Evolutionary conservation across 2,888 invertebrate genomes (phyloP).

Genomic region (Cosmia trapezina): DNA sequence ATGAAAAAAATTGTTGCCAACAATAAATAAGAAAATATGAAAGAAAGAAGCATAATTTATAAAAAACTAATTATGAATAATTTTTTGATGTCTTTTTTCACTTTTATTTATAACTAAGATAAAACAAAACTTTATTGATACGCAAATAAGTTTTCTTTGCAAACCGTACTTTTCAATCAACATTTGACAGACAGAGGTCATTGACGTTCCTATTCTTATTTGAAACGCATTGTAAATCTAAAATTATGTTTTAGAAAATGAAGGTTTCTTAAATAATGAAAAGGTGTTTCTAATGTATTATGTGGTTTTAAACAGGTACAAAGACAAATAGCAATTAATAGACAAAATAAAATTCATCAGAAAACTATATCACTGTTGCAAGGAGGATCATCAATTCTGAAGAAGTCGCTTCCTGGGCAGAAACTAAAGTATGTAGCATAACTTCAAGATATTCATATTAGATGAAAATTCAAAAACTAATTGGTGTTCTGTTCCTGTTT

Average conservation of each 20-base stretch:
- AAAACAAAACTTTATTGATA: too few relatives aligned
- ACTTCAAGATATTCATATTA: neutral
- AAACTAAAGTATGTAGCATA: slow-evolving; percentile 83
- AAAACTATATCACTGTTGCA: slow-evolving; percentile 93
- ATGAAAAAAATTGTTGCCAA: too few relatives aligned
- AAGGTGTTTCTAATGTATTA: slow-evolving; percentile 1
- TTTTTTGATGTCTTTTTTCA: too few relatives aligned
- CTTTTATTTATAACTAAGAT: too few relatives aligned
- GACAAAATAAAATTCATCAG: slow-evolving; percentile 93
- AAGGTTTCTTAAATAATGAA: neutral
- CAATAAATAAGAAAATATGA: too few relatives aligned
- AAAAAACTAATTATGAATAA: too few relatives aligned
- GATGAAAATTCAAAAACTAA: slow-evolving; percentile 3
- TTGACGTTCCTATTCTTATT: too few relatives aligned
- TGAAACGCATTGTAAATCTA: too few relatives aligned
- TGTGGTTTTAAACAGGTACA: slow-evolving; percentile 88
- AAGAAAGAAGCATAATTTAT: too few relatives aligned
- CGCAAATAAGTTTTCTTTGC: too few relatives aligned
- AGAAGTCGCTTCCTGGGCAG: slow-evolving; percentile 83
- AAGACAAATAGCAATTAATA: slow-evolving; percentile 94
- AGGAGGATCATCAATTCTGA: slow-evolving; percentile 91
- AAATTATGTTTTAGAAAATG: neutral
- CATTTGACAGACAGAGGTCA: too few relatives aligned
- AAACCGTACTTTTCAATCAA: too few relatives aligned
- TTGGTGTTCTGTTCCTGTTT: slow-evolving; percentile 20